These are phyloP conservation scores for Portunus trituberculatus DNA, from an alignment of 1,140 invertebrate species.

Conservation along the genomic window DNA sequence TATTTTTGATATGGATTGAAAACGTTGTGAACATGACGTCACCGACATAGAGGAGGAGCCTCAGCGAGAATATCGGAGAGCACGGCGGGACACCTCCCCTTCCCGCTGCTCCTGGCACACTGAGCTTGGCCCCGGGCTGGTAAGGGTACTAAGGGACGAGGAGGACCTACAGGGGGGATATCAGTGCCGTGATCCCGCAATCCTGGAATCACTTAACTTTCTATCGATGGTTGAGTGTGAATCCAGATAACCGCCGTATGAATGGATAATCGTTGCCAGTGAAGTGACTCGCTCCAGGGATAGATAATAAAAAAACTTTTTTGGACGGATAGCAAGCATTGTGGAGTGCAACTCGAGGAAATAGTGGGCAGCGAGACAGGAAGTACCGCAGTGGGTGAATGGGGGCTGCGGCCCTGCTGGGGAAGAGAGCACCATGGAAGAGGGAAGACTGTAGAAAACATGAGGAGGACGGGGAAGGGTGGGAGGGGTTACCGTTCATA, in stretches of 20 bases:
- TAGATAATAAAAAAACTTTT: too few relatives aligned
- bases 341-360: neutral
- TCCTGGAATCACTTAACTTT: neutral
- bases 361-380: neutral
- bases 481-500: neutral
- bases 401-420: neutral
- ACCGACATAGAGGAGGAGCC: neutral
- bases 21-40: neutral
- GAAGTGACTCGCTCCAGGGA: too few relatives aligned
- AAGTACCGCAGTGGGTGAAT: neutral
- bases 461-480: neutral
- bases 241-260: too few relatives aligned
- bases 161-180: neutral
- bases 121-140: neutral
- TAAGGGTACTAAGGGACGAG: neutral
- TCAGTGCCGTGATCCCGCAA: neutral
- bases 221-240: too few relatives aligned
- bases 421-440: neutral
- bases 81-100: neutral
- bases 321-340: too few relatives aligned
- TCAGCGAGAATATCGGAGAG: constrained; percentile 17
- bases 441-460: neutral
- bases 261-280: too few relatives aligned
- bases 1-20: neutral
- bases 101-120: constrained; percentile 1